Evolutionary conservation across 2,888 invertebrate genomes (phyloP).

Genomic region (Actias luna): DNA sequence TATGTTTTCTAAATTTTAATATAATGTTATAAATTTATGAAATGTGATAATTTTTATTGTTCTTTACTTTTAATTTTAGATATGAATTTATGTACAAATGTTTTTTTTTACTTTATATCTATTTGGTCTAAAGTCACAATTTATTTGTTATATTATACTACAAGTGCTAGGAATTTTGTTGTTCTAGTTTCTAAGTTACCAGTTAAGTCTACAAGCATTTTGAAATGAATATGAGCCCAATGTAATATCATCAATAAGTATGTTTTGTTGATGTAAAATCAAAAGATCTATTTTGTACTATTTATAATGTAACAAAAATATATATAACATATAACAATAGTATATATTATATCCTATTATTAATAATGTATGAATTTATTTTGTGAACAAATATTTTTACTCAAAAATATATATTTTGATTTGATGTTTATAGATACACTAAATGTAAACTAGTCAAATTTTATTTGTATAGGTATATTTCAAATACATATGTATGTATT

Average conservation of each 20-base stretch:
- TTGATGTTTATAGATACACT: not conserved
- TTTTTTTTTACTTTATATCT: not conserved
- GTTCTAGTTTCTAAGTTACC: not conserved
- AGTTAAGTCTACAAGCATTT: not conserved
- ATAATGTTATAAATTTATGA: not conserved
- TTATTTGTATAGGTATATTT: not conserved
- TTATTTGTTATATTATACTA: not conserved
- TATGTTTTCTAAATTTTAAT: slow-evolving; percentile 2
- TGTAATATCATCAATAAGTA: not conserved
- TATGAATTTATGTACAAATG: not conserved
- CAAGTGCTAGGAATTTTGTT: not conserved
- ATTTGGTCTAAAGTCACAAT: not conserved
- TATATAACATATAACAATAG: too few species aligned
- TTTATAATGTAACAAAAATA: not conserved
- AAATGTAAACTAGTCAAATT: not conserved
- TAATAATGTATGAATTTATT: too few species aligned
- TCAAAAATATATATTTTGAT: not conserved
- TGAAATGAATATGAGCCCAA: not conserved
- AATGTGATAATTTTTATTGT: not conserved
- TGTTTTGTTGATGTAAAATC: too few species aligned
- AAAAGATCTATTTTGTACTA: not conserved
- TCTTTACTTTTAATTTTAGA: not conserved
- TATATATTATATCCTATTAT: too few species aligned
- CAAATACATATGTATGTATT: not conserved
- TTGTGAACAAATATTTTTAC: not conserved